phyloP scores from a whole-genome alignment of 2,797 vertebrate species.

The Lagocephalus sceleratus region DNA sequence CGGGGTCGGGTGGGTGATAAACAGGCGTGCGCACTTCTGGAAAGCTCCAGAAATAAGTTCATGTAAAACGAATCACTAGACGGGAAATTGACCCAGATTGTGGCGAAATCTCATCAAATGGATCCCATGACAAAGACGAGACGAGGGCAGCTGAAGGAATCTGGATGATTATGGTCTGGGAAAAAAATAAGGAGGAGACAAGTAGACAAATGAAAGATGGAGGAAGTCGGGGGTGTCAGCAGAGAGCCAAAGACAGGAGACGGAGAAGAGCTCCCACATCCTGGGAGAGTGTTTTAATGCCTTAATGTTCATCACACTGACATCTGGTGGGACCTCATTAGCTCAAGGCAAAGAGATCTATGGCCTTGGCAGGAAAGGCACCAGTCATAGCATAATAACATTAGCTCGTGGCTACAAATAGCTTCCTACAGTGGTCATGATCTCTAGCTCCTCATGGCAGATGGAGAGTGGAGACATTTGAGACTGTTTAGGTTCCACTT shows the following conservation, averaged over 20 bases:
- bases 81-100: conserved; percentile 69
- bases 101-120: conserved; percentile 52
- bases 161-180: conserved; percentile 35
- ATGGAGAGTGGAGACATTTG: background rate
- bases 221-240: background rate
- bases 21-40: conserved; percentile 27
- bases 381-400: conserved; percentile 40
- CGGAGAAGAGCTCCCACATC: conserved; percentile 32
- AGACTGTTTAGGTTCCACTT: background rate
- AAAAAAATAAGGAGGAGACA: conserved; percentile 30
- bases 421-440: conserved; percentile 5
- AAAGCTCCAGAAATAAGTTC: conserved; percentile 51
- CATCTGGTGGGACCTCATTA: conserved; percentile 74
- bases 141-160: conserved; percentile 45
- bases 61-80: conserved; percentile 65
- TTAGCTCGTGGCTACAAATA: conserved; percentile 30
- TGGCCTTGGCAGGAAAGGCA: conserved; percentile 46
- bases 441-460: background rate
- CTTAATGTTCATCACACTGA: conserved; percentile 61
- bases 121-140: conserved; percentile 45
- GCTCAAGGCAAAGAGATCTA: conserved; percentile 49
- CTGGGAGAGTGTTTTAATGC: conserved; percentile 57
- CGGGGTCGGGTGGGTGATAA: conserved; percentile 24
- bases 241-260: conserved; percentile 18
- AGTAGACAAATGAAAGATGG: background rate